Percentiles rank a stretch among this genome's conserved stretches.
These are phyloP conservation scores for Psephotus haematonotus DNA, from an alignment of 2,113 vertebrate genomes.

Conservation along the genomic window DNA sequence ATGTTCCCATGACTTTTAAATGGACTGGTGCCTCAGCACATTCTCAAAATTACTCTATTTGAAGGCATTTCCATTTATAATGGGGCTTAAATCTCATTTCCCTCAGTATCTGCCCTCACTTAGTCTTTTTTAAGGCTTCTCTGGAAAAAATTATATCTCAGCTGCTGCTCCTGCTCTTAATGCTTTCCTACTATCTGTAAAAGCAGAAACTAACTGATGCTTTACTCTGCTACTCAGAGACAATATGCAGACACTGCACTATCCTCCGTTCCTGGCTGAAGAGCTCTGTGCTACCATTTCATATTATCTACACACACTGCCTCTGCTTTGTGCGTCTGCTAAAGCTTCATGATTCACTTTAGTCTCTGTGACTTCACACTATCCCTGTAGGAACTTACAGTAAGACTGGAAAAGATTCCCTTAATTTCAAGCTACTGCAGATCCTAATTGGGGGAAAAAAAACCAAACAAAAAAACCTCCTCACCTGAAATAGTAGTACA, in stretches of 20 bases:
- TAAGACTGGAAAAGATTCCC: not conserved
- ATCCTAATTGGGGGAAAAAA: not conserved
- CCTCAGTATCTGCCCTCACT: slow-evolving; percentile 43
- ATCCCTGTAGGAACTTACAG: not conserved
- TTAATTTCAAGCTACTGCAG: slow-evolving; percentile 3
- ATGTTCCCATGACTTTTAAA: slow-evolving; percentile 51
- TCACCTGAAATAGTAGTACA: not conserved
- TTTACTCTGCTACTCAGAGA: slow-evolving; percentile 4
- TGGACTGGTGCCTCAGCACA: slow-evolving; percentile 43
- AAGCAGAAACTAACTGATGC: slow-evolving; percentile 14
- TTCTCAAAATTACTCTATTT: slow-evolving; percentile 45
- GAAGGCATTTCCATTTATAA: slow-evolving; percentile 56
- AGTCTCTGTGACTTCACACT: not conserved
- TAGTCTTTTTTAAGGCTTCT: slow-evolving; percentile 41
- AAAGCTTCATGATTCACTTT: not conserved
- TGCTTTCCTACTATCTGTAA: not conserved
- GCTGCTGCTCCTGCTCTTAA: slow-evolving; percentile 26
- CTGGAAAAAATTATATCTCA: not conserved
- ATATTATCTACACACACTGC: not conserved
- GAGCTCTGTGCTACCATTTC: not conserved
- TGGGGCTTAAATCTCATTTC: slow-evolving; percentile 60
- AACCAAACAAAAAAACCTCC: too few species aligned
- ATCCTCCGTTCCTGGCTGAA: not conserved
- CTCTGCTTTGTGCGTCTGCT: not conserved
- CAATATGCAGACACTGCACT: slow-evolving; percentile 7